Evolutionary conservation across 1,140 invertebrate species (phyloP), one percentile per base, ranked within the genome.

Genomic region (Xylocopa sonorina): DNA sequence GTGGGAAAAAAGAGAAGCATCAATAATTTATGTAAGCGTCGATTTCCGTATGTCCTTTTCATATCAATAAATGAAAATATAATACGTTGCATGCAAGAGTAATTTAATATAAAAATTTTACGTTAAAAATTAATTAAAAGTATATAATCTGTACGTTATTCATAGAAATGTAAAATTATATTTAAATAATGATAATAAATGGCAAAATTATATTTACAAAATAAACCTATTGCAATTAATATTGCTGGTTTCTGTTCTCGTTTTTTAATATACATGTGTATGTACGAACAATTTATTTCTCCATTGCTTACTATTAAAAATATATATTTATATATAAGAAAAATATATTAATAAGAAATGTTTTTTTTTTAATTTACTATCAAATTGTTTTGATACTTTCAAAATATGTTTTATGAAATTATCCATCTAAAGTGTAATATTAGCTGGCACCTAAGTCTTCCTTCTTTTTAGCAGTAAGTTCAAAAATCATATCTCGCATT

Each of bases 401-500:
- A 57, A 74, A 34, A n/a, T n/a, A n/a, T n/a, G n/a, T n/a, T n/a
- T n/a, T n/a, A n/a, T n/a, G n/a, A 46, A 21, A 27, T 63, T 53
- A 51, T 73, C 66, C 51, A 29, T 34, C 38, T 48, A 57, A 63
- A 21, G 16, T 58, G 21, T 27, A 24, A 74, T 64, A 58, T 60
- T 87, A 87, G 51, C 76, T 88, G 48, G 77, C 51, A 55, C 51
- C 81, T 50, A 88, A 55, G 41, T 88, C 87, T 57, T 89, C 88
- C 48, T 90, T 92, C 57, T 90, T 91, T 60, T 90, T 89, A 10
- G 90, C 89, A 58, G 91, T 91, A 32, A 92, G 76, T 38, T 90
- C 85, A 27, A 90, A 90, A 10, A 92, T 92, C 89, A 90, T 91
- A 57, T 91, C 90, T n/a, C 90, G 74, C 90, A 91, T 91, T 41